These are phyloP conservation scores for Dicrostonyx torquatus DNA, from an alignment of 2,797 vertebrate genomes.

Conservation along the genomic window DNA sequence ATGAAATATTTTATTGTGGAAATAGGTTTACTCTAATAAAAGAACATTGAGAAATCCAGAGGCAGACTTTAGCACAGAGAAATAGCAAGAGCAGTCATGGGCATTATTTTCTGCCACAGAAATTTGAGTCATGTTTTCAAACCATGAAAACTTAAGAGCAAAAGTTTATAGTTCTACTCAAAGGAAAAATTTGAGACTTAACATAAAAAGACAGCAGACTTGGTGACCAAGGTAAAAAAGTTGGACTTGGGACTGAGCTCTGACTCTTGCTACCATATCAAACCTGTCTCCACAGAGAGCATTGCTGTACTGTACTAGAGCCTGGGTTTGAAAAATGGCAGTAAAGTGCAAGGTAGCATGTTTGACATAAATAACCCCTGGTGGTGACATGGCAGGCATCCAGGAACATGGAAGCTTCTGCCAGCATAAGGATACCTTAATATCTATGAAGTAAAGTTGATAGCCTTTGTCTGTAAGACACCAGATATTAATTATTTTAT, in stretches of 20 bases:
- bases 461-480: background rate
- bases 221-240: background rate
- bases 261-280: background rate
- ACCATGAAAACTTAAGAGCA: background rate
- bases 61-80: background rate
- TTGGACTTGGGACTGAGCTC: background rate
- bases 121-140: background rate
- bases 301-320: background rate
- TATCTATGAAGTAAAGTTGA: background rate
- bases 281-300: background rate
- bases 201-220: background rate
- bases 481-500: conserved; percentile 5
- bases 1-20: background rate
- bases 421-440: background rate
- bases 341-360: background rate
- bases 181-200: background rate
- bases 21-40: background rate
- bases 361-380: background rate
- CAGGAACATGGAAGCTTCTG: background rate
- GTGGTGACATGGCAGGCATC: background rate
- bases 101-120: background rate
- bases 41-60: background rate
- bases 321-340: background rate
- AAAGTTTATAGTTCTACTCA: background rate
- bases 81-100: background rate